A percentile compares a stretch with the other conserved stretches of the same genome.
Conservation (phyloP, 2,113 vertebrate genomes). For the Toxotes chatareus region DNA sequence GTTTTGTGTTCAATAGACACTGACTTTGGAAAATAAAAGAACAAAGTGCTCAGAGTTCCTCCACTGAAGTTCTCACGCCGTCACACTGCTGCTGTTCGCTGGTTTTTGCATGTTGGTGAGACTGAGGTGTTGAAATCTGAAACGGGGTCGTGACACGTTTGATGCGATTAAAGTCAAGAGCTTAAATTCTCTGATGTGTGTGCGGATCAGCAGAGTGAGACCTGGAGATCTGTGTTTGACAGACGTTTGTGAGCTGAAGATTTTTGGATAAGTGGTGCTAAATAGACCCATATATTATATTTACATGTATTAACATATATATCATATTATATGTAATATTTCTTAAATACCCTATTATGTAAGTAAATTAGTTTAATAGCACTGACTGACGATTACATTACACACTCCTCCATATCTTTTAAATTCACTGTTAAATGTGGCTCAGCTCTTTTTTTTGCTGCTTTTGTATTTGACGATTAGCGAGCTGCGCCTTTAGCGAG, state of each 20-base stretch:
- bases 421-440: too few species aligned
- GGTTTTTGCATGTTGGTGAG: slow-evolving; percentile 39
- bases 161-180: neutral
- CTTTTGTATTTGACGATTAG: too few species aligned
- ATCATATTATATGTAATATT: too few species aligned
- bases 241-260: neutral
- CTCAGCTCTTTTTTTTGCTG: too few species aligned
- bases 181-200: neutral
- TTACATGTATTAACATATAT: too few species aligned
- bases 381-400: too few species aligned
- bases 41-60: slow-evolving; percentile 4
- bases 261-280: neutral
- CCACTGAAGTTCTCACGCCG: neutral
- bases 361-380: too few species aligned
- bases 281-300: neutral
- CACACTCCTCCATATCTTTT: too few species aligned
- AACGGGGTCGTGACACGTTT: neutral
- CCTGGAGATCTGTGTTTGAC: too few species aligned
- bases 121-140: slow-evolving; percentile 23
- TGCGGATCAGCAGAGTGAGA: too few species aligned
- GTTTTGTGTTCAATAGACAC: slow-evolving; percentile 55
- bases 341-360: too few species aligned
- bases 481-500: too few species aligned
- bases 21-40: slow-evolving; percentile 40
- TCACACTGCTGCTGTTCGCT: slow-evolving; percentile 6